Percentiles rank a stretch among this genome's conserved stretches.
phyloP scores from a whole-genome alignment of 2,797 vertebrate species.

The Ambastaia sidthimunki region DNA sequence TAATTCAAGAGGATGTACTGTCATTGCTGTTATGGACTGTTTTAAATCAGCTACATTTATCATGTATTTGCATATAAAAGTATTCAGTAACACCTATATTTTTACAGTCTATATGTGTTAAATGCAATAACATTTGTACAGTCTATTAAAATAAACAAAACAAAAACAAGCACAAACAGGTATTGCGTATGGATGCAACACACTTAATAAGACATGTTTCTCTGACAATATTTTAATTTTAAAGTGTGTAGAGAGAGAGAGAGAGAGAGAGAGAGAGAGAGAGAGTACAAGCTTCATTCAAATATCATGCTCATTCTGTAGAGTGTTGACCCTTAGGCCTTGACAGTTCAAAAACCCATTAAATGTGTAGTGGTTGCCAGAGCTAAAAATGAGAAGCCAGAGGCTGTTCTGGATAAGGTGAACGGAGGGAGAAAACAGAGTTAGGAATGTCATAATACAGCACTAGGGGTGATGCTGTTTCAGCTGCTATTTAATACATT shows the following conservation, averaged over 20 bases:
- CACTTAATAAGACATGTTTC: conserved; percentile 15
- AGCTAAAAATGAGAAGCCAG: conserved; percentile 72
- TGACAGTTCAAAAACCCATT: conserved; percentile 78
- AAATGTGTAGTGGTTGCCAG: conserved; percentile 75
- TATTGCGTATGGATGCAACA: conserved; percentile 64
- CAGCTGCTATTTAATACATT: conserved; percentile 35
- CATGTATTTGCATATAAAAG: background rate
- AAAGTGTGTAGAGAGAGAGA: conserved; percentile 68
- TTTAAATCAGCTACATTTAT: background rate
- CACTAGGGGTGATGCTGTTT: conserved; percentile 39
- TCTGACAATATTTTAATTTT: conserved; percentile 81
- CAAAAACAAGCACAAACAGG: background rate
- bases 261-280: conserved; percentile 47
- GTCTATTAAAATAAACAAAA: background rate
- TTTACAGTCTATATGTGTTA: background rate
- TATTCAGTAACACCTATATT: background rate
- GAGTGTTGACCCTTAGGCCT: conserved; percentile 74
- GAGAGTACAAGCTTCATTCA: conserved; percentile 72
- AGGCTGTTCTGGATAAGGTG: conserved; percentile 68
- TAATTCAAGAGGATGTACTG: background rate
- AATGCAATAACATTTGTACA: background rate
- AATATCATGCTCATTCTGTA: conserved; percentile 67
- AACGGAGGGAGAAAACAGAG: conserved; percentile 53
- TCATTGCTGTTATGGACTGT: background rate
- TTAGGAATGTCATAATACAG: conserved; percentile 51